A percentile compares a stretch with the other conserved stretches of the same genome.
Conservation (phyloP, 2,797 vertebrate species). For the Pipistrellus nathusii region DNA sequence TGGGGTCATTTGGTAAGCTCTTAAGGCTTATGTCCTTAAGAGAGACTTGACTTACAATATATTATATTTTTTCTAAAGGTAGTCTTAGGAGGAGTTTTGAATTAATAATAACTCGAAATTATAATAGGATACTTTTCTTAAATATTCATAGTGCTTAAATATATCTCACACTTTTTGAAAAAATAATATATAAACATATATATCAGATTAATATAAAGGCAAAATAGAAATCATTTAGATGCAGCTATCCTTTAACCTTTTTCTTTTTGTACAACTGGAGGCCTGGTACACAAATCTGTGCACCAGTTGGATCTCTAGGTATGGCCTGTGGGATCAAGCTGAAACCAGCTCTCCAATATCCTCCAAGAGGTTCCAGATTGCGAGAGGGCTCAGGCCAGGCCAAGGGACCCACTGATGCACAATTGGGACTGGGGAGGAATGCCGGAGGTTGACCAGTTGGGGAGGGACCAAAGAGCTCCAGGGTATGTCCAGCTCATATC, state of each 20-base stretch:
- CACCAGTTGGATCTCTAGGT: too few relatives aligned
- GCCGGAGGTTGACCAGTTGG: too few relatives aligned
- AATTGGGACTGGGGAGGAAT: too few relatives aligned
- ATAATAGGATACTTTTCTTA: neutral
- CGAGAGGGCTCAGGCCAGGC: too few relatives aligned
- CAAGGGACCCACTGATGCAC: too few relatives aligned
- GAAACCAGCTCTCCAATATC: too few relatives aligned
- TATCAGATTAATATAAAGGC: neutral
- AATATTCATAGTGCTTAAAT: neutral
- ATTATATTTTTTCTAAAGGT: neutral
- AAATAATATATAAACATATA: neutral
- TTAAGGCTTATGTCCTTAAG: neutral
- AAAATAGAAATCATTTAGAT: slow-evolving; percentile 1
- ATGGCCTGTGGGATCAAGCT: too few relatives aligned
- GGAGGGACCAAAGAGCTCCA: too few relatives aligned
- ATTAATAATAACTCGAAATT: slow-evolving; percentile 15
- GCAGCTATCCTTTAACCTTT: neutral
- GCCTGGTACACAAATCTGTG: too few relatives aligned
- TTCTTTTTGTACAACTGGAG: neutral
- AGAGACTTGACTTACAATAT: neutral
- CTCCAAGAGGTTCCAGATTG: too few relatives aligned
- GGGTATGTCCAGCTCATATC: too few relatives aligned
- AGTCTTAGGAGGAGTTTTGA: neutral
- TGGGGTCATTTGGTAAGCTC: neutral
- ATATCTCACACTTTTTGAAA: neutral